These are phyloP conservation scores for Serilophus lunatus DNA, from an alignment of 2,113 vertebrate species.

Conservation along the genomic window DNA sequence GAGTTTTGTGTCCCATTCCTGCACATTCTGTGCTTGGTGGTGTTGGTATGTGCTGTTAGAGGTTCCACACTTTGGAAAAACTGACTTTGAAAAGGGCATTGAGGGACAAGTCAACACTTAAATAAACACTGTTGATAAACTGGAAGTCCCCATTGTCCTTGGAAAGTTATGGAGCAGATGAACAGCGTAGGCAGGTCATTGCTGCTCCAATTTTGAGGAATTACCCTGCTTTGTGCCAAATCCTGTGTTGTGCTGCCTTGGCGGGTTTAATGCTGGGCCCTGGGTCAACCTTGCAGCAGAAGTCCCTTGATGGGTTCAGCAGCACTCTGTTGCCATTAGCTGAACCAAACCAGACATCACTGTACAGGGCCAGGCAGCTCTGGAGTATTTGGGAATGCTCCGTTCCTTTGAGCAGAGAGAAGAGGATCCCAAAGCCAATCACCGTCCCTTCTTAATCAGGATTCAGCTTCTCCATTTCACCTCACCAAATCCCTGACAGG, in stretches of 20 bases:
- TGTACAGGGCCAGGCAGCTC: background rate
- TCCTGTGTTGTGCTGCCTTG: background rate
- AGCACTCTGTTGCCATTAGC: background rate
- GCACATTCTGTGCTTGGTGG: too few species aligned
- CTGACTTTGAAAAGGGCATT: background rate
- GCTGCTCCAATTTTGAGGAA: background rate
- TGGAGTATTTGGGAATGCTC: background rate
- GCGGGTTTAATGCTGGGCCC: background rate
- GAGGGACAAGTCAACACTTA: background rate
- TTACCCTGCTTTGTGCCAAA: background rate
- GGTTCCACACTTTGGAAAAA: background rate
- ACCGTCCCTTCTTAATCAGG: background rate
- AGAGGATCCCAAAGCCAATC: background rate
- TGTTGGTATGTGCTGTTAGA: background rate
- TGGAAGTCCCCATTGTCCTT: background rate
- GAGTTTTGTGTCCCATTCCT: background rate
- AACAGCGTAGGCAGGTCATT: fast-evolving
- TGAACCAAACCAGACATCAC: background rate
- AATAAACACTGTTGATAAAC: background rate
- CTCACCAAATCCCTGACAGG: background rate
- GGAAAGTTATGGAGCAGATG: background rate
- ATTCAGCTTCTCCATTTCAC: background rate
- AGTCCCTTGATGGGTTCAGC: background rate
- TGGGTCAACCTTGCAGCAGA: background rate
- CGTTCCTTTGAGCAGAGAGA: background rate